These are phyloP conservation scores for Asobara japonica DNA, from an alignment of 1,140 invertebrate genomes.

Conservation along the genomic window DNA sequence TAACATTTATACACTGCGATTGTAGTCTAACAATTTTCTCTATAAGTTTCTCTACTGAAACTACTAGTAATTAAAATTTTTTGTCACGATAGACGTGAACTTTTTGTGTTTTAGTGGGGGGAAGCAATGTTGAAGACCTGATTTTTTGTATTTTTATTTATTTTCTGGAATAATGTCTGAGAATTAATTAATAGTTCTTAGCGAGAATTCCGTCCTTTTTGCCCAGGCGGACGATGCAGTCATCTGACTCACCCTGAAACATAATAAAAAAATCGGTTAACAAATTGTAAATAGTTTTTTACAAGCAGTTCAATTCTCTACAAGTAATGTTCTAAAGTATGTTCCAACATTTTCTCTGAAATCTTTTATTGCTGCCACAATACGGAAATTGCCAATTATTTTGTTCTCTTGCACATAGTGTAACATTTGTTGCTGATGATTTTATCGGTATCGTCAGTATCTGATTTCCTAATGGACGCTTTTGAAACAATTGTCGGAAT, in stretches of 20 bases:
- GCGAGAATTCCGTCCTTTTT: constrained; percentile 94
- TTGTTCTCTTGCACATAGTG: no score
- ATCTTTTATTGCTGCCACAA: no score
- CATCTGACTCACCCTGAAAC: constrained; percentile 93
- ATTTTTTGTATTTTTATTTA: constrained; percentile 29
- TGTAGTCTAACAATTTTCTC: no score
- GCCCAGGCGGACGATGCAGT: constrained; percentile 92
- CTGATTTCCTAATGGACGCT: neutral
- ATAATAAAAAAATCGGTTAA: constrained; percentile 24
- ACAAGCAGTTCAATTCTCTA: neutral
- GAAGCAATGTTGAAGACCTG: neutral
- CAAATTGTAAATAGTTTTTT: neutral
- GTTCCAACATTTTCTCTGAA: neutral
- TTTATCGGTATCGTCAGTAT: neutral
- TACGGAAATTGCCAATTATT: no score
- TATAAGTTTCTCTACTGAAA: no score
- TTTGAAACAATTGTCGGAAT: no score
- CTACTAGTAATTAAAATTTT: no score
- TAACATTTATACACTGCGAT: no score
- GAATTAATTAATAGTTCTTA: constrained; percentile 71
- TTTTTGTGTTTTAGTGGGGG: no score
- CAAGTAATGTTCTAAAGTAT: neutral
- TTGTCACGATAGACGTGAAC: no score
- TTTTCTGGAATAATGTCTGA: constrained; percentile 13
- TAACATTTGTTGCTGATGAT: no score